These are phyloP conservation scores for Tiphia femorata DNA, from an alignment of 2,888 invertebrate species.

Conservation along the genomic window DNA sequence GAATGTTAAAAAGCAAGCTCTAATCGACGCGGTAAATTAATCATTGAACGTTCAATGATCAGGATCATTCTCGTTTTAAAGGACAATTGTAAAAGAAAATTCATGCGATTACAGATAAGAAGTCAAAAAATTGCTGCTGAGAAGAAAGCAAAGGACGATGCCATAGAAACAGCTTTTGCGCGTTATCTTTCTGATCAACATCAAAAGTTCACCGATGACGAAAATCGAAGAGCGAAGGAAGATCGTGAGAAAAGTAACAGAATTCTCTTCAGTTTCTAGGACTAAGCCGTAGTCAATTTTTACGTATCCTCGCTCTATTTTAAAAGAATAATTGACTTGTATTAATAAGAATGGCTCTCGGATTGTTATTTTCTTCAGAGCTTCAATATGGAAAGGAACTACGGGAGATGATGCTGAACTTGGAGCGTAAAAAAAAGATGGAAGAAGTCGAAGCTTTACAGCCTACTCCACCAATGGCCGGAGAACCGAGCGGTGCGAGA, in stretches of 20 bases:
- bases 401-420: constrained; percentile 16
- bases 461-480: too few species aligned
- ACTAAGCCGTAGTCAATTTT: too few species aligned
- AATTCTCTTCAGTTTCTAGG: too few species aligned
- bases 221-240: constrained; percentile 9
- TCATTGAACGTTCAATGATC: not conserved
- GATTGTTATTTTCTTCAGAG: constrained; percentile 7
- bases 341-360: not conserved
- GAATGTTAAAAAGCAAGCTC: constrained; percentile 21
- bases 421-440: not conserved
- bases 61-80: not conserved
- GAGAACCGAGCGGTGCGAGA: too few species aligned
- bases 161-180: constrained; percentile 38
- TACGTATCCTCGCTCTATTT: too few species aligned
- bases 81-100: not conserved
- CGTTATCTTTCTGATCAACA: constrained; percentile 36
- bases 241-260: constrained; percentile 14
- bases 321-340: too few species aligned
- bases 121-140: constrained; percentile 23
- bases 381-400: constrained; percentile 31
- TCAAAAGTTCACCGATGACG: constrained; percentile 11
- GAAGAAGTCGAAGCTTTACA: too few species aligned
- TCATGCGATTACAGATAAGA: not conserved
- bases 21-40: constrained; percentile 33
- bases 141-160: constrained; percentile 33